Conservation (phyloP, 2,797 vertebrate species). For the Ptychobarbus kaznakovi region DNA sequence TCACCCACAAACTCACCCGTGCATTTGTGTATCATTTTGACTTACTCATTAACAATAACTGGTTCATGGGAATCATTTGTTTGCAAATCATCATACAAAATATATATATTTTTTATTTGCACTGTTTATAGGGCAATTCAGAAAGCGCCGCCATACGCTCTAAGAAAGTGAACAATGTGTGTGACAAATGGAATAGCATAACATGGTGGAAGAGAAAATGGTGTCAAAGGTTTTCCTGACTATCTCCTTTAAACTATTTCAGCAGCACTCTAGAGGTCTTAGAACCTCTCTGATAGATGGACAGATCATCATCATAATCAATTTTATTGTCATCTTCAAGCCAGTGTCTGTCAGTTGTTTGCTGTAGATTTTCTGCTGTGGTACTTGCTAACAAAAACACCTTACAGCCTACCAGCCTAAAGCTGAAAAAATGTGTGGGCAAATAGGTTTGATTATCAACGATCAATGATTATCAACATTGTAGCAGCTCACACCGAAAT, state of each 20-base stretch:
- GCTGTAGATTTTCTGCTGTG: not conserved
- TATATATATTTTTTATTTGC: too few species aligned
- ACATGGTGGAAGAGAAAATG: not conserved
- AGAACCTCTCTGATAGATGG: not conserved
- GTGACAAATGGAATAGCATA: too few species aligned
- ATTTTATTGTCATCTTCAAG: not conserved
- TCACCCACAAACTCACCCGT: not conserved
- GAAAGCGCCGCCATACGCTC: too few species aligned
- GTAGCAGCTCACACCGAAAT: not conserved
- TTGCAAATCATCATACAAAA: not conserved
- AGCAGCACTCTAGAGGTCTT: not conserved
- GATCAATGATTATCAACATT: not conserved
- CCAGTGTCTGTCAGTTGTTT: not conserved
- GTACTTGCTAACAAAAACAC: too few species aligned
- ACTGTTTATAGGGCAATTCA: too few species aligned
- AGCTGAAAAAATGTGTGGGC: not conserved
- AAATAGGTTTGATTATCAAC: not conserved
- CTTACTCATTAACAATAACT: not conserved
- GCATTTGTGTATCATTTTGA: not conserved
- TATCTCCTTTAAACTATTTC: not conserved
- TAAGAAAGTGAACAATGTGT: too few species aligned
- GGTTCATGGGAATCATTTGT: not conserved
- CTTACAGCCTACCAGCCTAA: too few species aligned
- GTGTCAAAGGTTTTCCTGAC: not conserved
- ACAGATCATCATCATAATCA: not conserved